Conservation (phyloP, 2,888 invertebrate genomes). For the Acleris cristana region DNA sequence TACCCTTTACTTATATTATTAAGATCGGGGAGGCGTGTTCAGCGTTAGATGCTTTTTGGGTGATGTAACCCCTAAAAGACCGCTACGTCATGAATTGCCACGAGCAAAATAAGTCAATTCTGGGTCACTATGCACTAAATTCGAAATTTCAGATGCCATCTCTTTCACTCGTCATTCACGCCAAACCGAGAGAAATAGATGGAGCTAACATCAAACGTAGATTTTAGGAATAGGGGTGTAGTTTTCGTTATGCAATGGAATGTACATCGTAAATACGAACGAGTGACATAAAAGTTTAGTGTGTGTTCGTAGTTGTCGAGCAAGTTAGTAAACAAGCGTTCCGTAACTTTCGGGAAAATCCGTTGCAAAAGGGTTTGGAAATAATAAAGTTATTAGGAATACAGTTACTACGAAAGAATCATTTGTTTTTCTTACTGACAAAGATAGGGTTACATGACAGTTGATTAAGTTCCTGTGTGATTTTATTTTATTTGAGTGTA, state of each 20-base stretch:
- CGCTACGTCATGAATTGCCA: background rate
- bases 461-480: too few relatives aligned
- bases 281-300: conserved; percentile 33
- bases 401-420: background rate
- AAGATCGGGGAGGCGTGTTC: too few relatives aligned
- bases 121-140: background rate
- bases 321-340: conserved; percentile 21
- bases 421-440: too few relatives aligned
- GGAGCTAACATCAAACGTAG: too few relatives aligned
- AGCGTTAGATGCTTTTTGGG: too few relatives aligned
- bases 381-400: background rate
- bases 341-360: conserved; percentile 8
- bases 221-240: too few relatives aligned
- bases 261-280: conserved; percentile 31
- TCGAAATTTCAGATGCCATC: too few relatives aligned
- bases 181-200: too few relatives aligned
- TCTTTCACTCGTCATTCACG: too few relatives aligned
- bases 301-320: conserved; percentile 30
- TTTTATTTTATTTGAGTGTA: too few relatives aligned
- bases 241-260: conserved; percentile 12
- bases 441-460: too few relatives aligned
- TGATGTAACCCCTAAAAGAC: background rate
- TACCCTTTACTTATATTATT: too few relatives aligned
- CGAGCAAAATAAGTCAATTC: conserved; percentile 16
- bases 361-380: conserved; percentile 12